Conservation (phyloP, 1,140 invertebrate species). For the Eulimnadia texana region DNA sequence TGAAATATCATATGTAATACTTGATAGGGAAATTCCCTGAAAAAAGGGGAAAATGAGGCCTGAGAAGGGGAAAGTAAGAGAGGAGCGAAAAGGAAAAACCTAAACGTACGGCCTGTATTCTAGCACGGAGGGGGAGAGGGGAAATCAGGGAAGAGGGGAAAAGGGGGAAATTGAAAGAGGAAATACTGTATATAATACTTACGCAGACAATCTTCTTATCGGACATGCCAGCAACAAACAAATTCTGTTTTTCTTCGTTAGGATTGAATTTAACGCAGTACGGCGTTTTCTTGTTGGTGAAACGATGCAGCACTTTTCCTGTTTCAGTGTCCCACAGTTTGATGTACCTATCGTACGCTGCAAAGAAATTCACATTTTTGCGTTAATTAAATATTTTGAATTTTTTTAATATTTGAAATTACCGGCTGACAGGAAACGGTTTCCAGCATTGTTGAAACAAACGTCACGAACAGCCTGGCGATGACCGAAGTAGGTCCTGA, state of each 20-base stretch:
- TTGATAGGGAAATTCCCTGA: no score
- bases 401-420: slow-evolving; percentile 20
- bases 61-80: no score
- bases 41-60: no score
- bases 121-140: no score
- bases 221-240: slow-evolving; percentile 95
- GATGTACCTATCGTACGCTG: slow-evolving; percentile 74
- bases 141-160: no score
- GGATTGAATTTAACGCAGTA: slow-evolving; percentile 98
- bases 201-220: slow-evolving; percentile 99
- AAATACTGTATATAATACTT: no score
- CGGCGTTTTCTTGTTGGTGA: slow-evolving; percentile 86
- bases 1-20: slow-evolving; percentile 9
- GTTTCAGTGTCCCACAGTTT: slow-evolving; percentile 99
- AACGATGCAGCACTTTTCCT: slow-evolving; percentile 76
- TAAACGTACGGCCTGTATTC: no score
- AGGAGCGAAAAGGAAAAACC: no score
- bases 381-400: not conserved
- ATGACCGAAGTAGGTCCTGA: slow-evolving; percentile 94
- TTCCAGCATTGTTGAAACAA: slow-evolving; percentile 88
- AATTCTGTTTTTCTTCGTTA: slow-evolving; percentile 88
- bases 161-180: no score
- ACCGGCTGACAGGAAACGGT: slow-evolving; percentile 83
- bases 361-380: no score
- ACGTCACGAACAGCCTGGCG: slow-evolving; percentile 92